phyloP scores from a whole-genome alignment of 2,113 vertebrate genomes.

The Callipepla squamata region DNA sequence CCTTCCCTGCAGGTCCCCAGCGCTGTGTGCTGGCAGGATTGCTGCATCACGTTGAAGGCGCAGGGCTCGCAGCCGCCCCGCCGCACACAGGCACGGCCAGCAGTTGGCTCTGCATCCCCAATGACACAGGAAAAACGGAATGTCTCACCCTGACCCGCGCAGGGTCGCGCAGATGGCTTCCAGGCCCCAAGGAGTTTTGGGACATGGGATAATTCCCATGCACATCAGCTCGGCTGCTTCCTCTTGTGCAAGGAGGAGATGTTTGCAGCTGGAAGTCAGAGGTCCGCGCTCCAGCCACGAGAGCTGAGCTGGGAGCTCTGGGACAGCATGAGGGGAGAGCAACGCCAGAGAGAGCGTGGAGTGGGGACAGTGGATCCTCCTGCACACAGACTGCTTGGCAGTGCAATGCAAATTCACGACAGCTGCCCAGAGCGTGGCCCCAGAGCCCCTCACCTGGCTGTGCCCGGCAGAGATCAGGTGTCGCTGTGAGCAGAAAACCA shows the following conservation, averaged over 20 bases:
- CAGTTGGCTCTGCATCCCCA: not conserved
- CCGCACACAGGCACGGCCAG: not conserved
- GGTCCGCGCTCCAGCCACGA: not conserved
- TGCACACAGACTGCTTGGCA: not conserved
- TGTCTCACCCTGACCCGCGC: not conserved
- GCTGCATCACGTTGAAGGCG: not conserved
- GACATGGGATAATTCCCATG: slow-evolving; percentile 36
- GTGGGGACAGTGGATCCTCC: not conserved
- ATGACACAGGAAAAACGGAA: slow-evolving; percentile 51
- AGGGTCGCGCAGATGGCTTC: slow-evolving; percentile 54
- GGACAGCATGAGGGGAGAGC: not conserved
- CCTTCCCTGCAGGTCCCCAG: not conserved
- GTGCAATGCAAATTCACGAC: not conserved
- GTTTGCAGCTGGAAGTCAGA: slow-evolving; percentile 49
- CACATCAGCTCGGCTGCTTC: not conserved
- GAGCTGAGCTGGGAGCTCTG: not conserved
- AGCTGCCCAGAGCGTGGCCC: not conserved
- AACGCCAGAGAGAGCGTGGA: not conserved
- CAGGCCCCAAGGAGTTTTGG: not conserved
- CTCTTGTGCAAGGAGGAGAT: slow-evolving; percentile 14
- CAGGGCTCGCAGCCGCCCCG: not conserved
- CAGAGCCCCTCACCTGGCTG: not conserved
- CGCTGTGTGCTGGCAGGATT: not conserved
- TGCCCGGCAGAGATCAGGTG: fast-evolving
- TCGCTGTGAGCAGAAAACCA: not conserved